Percentiles rank a stretch among this genome's conserved stretches.
phyloP scores from a whole-genome alignment of 2,888 invertebrate species.

The Zaprionus obscuricornis region DNA sequence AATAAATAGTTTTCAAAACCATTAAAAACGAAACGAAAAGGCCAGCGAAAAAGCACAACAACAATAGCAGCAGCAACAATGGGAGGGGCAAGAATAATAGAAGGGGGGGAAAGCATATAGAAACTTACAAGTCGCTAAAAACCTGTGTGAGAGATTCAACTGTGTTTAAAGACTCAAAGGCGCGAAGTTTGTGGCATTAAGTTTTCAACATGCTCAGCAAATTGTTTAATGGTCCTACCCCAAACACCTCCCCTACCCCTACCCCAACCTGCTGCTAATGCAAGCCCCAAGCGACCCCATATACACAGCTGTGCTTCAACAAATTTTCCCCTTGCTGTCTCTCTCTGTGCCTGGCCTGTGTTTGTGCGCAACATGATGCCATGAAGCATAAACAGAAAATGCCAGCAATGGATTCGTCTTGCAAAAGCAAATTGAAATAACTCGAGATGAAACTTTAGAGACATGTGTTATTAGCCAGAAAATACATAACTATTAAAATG shows the following conservation, averaged over 20 bases:
- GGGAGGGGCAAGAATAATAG: conserved; percentile 4
- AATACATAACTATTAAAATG: conserved; percentile 36
- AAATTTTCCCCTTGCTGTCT: not conserved
- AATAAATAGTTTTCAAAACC: conserved; percentile 72
- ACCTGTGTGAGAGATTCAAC: conserved; percentile 17
- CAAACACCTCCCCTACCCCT: too few species aligned
- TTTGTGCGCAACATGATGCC: too few species aligned
- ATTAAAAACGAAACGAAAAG: conserved; percentile 44
- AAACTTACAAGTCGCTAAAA: conserved; percentile 33
- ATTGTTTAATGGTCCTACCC: conserved; percentile 64
- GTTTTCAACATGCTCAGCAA: conserved; percentile 61
- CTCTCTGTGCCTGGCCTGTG: too few species aligned
- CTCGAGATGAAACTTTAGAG: conserved; percentile 43
- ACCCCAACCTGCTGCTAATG: not conserved
- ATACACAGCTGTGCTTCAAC: too few species aligned
- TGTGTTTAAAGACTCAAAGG: conserved; percentile 40
- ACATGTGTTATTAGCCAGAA: conserved; percentile 63
- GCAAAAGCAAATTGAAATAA: conserved; percentile 42
- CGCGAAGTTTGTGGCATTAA: conserved; percentile 61
- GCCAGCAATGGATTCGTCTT: conserved; percentile 31
- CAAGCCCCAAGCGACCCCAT: conserved; percentile 2
- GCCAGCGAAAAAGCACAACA: conserved; percentile 29
- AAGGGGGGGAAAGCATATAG: not conserved
- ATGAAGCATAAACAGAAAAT: conserved; percentile 24
- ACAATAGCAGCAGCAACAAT: conserved; percentile 1